Conservation (phyloP, 2,888 invertebrate genomes). For the Globia sparganii region DNA sequence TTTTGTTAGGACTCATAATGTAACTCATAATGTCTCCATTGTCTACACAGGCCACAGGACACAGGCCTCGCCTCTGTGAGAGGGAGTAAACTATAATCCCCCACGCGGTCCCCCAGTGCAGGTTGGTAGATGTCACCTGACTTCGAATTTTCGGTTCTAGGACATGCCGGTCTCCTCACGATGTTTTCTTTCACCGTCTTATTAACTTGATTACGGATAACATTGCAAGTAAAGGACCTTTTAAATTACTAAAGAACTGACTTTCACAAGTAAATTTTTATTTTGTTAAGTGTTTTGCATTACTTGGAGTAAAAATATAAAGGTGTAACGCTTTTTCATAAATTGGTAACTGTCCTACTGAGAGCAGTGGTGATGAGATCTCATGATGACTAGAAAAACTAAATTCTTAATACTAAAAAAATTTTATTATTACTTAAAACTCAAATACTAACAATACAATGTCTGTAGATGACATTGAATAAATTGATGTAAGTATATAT, state of each 20-base stretch:
- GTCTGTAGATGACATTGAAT: neutral
- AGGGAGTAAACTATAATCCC: neutral
- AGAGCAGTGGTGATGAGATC: neutral
- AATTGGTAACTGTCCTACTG: neutral
- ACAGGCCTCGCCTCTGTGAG: neutral
- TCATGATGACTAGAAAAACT: neutral
- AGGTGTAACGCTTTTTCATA: no score
- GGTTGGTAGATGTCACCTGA: neutral
- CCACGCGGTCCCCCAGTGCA: neutral
- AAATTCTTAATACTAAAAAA: neutral
- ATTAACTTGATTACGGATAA: no score
- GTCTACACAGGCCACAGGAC: no score
- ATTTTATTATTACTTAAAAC: neutral
- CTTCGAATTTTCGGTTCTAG: neutral
- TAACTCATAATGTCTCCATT: neutral
- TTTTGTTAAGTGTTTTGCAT: no score
- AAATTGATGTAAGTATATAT: neutral
- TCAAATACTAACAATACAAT: neutral
- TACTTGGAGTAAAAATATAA: no score
- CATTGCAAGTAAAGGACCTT: no score
- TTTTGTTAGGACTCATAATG: neutral
- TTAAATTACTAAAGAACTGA: no score
- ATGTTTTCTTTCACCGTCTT: neutral
- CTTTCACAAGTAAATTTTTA: no score
- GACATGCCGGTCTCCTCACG: neutral